These are phyloP conservation scores for Argyresthia goedartella DNA, from an alignment of 2,888 invertebrate genomes.

Conservation along the genomic window DNA sequence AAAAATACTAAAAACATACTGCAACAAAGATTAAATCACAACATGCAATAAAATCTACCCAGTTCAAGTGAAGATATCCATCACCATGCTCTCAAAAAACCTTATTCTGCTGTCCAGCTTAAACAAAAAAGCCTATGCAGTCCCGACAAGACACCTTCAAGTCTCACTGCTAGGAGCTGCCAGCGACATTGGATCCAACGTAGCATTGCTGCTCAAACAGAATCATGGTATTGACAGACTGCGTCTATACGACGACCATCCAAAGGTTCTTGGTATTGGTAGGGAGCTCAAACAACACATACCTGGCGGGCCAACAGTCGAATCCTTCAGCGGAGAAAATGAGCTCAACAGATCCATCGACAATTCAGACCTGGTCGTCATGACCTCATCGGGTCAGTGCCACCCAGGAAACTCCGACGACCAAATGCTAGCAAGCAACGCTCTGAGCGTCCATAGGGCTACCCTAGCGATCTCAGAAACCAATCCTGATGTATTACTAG, in stretches of 20 bases:
- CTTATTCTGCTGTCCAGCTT: too few relatives aligned
- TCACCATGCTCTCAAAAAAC: too few relatives aligned
- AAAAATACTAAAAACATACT: too few relatives aligned
- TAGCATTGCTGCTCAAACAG: slow-evolving; percentile 35
- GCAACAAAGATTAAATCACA: too few relatives aligned
- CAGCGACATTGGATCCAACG: slow-evolving; percentile 33
- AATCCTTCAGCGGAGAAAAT: slow-evolving; percentile 21
- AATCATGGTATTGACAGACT: slow-evolving; percentile 31
- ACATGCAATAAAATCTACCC: too few relatives aligned
- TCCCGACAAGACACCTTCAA: slow-evolving; percentile 21
- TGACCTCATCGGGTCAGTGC: slow-evolving; percentile 29
- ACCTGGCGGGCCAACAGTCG: slow-evolving; percentile 29
- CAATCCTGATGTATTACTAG: slow-evolving; percentile 36
- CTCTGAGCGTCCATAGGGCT: slow-evolving; percentile 27
- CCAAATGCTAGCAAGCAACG: slow-evolving; percentile 36
- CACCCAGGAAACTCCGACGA: slow-evolving; percentile 25
- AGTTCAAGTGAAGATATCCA: too few relatives aligned
- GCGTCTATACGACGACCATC: slow-evolving; percentile 35
- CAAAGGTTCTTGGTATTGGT: slow-evolving; percentile 28
- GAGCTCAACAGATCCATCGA: slow-evolving; percentile 25
- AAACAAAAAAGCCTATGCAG: neutral
- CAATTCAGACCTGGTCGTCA: slow-evolving; percentile 30
- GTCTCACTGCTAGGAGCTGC: slow-evolving; percentile 40
- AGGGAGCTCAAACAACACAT: slow-evolving; percentile 28
- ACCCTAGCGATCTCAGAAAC: slow-evolving; percentile 31